Base-by-base conservation (phyloP, 2,888 invertebrate genomes). In the Nycteola revayana region DNA sequence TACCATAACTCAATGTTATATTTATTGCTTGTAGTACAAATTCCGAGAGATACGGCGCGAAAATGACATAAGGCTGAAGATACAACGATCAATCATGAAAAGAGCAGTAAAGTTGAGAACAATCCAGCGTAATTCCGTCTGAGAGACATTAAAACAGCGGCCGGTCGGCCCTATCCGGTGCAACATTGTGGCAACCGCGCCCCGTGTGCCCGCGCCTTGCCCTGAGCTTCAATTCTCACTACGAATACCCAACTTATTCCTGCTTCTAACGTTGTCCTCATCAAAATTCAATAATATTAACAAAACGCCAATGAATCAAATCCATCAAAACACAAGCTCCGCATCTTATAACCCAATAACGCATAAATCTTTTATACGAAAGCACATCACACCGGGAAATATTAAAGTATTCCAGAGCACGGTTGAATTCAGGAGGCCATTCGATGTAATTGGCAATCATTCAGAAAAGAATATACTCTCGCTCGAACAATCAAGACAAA, bases 101-200 rank as follows among this genome's bases (percentile, higher is more conserved):
- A 75, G 77, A 72, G 86, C 83, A 82, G 78, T 88, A 88, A 88
- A 88, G 68, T 69, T 71, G 85, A 86, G 87, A 88, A 88, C 87
- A 88, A 88, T 87, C 85, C 87, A 77, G 87, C 85, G 87, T 88
- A 87, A 87, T 87, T 88, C 87, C 87, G 86, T 80, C 83, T 70
- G 82, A 82, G 77, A 74, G 86, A 88, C 87, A 87, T 88, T 88
- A 88, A 88, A 85, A 86, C 78, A 74, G 77, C 82, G 69, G 78
- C 80, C 84, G 52, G 52, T 41, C 53, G 44, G 86, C 86, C 87
- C 86, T 86, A 87, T 88, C 87, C 87, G 87, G 87, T 78, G 85
- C 85, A 86, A 88, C 87, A 85, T 71, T 82, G 87, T 87, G 64
- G 75, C 66, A 43, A 48, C 59, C 60, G 60, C 65, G 66, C 69